A percentile compares a stretch with the other conserved stretches of the same genome.
Conservation (phyloP, 2,797 vertebrate species). For the Betta splendens region DNA sequence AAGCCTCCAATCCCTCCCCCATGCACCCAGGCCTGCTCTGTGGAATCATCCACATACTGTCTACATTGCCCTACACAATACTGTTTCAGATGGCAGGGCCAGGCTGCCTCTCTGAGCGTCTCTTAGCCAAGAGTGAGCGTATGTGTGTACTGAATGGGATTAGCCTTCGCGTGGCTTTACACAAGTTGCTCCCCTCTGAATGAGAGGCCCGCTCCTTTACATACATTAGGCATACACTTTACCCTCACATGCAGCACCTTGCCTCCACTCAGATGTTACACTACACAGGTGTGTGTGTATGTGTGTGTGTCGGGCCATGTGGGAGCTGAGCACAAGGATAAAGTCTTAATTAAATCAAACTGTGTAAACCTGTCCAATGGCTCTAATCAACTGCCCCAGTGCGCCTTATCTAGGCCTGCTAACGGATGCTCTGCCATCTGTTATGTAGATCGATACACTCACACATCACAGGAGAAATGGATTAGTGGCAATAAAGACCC, state of each 20-base stretch:
- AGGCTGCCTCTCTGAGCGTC: slow-evolving; percentile 58
- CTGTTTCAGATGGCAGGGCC: slow-evolving; percentile 73
- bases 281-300: slow-evolving; percentile 62
- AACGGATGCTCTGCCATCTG: slow-evolving; percentile 83
- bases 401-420: slow-evolving; percentile 81
- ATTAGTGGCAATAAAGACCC: slow-evolving; percentile 80
- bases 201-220: slow-evolving; percentile 68
- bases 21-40: slow-evolving; percentile 63
- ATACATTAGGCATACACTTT: slow-evolving; percentile 63
- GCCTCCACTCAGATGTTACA: slow-evolving; percentile 40
- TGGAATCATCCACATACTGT: slow-evolving; percentile 76
- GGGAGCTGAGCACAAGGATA: slow-evolving; percentile 72
- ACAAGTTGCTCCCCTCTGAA: slow-evolving; percentile 67
- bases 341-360: slow-evolving; percentile 87
- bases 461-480: slow-evolving; percentile 81
- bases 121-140: slow-evolving; percentile 69
- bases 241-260: slow-evolving; percentile 37
- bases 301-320: slow-evolving; percentile 32
- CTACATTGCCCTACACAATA: slow-evolving; percentile 76
- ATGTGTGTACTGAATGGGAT: slow-evolving; percentile 75
- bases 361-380: slow-evolving; percentile 81
- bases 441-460: slow-evolving; percentile 83
- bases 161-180: slow-evolving; percentile 75
- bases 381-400: slow-evolving; percentile 83
- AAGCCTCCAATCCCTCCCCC: slow-evolving; percentile 71